Conservation (phyloP, 1,140 invertebrate genomes). For the Holcopasites calliopsidis region DNA sequence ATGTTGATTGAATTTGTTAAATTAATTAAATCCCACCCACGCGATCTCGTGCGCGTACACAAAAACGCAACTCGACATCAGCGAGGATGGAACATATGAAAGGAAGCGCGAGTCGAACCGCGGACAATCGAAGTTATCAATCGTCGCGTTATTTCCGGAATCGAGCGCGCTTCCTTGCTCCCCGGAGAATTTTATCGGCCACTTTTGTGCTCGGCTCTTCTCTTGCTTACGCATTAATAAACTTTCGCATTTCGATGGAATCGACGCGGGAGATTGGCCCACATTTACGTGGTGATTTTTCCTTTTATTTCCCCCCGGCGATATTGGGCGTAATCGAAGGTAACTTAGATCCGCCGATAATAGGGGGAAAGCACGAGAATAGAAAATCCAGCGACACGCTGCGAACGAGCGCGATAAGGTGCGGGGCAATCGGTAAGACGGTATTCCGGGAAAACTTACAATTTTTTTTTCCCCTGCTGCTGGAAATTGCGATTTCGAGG, state of each 20-base stretch:
- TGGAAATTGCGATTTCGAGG: not conserved
- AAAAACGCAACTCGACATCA: conserved; percentile 1
- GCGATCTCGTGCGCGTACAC: too few relatives aligned
- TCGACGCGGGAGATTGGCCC: not conserved
- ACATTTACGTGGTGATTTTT: not conserved
- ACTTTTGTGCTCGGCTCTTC: not conserved
- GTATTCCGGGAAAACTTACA: not conserved
- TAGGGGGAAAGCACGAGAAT: too few relatives aligned
- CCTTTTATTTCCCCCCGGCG: not conserved
- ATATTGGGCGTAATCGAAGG: not conserved
- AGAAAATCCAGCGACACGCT: not conserved
- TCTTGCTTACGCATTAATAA: not conserved
- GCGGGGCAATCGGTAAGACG: too few relatives aligned
- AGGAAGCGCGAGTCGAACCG: not conserved
- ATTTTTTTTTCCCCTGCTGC: not conserved
- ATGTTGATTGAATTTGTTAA: too few relatives aligned
- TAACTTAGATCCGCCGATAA: conserved; percentile 2
- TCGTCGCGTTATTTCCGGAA: conserved; percentile 10
- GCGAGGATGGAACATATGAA: conserved; percentile 9
- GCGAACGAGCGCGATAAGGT: not conserved
- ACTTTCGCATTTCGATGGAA: not conserved
- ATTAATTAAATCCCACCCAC: too few relatives aligned
- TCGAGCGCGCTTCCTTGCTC: not conserved
- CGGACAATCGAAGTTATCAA: conserved; percentile 16
- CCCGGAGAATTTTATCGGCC: conserved; percentile 6